These are phyloP conservation scores for Buphagus erythrorhynchus DNA, from an alignment of 2,797 vertebrate genomes.

Conservation along the genomic window DNA sequence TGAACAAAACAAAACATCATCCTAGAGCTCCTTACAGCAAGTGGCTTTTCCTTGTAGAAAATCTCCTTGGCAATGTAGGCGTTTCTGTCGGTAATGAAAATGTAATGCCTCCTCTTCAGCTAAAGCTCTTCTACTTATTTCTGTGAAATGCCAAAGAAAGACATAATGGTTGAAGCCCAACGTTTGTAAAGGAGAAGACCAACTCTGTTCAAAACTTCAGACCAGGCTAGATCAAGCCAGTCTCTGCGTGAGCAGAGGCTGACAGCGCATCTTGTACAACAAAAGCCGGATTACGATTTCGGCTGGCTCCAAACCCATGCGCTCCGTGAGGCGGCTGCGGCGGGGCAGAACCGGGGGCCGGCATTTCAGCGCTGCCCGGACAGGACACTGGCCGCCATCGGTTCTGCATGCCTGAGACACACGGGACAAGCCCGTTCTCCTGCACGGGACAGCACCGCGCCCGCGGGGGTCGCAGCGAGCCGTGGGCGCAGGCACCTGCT, in stretches of 20 bases:
- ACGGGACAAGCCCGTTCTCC: background rate
- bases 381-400: accelerated
- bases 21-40: background rate
- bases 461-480: background rate
- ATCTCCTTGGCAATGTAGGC: background rate
- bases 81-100: background rate
- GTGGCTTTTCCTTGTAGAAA: background rate
- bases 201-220: background rate
- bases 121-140: background rate
- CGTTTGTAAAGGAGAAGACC: background rate
- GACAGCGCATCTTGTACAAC: accelerated
- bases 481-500: background rate
- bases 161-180: background rate
- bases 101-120: background rate
- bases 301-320: accelerated
- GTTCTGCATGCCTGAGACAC: accelerated
- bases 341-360: accelerated
- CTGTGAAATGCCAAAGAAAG: background rate
- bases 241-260: background rate
- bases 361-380: background rate
- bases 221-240: background rate
- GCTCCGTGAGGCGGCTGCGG: background rate
- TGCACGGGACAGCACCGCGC: background rate
- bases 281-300: accelerated
- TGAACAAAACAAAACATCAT: background rate